A percentile compares a stretch with the other conserved stretches of the same genome.
phyloP scores from a whole-genome alignment of 2,113 vertebrate genomes.

The Agapornis roseicollis region DNA sequence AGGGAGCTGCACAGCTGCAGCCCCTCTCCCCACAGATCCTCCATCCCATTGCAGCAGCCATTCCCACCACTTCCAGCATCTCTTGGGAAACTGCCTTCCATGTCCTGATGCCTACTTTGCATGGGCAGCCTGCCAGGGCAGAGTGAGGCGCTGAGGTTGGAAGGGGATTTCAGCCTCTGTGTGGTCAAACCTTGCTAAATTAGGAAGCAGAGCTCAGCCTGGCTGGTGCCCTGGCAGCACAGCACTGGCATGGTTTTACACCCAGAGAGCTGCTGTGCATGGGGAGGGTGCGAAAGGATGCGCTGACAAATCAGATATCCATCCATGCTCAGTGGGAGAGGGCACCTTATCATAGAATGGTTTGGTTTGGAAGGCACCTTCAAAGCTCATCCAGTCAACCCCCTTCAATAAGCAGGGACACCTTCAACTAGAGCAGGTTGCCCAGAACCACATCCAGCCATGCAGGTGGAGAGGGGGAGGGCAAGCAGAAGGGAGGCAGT shows the following conservation, averaged over 20 bases:
- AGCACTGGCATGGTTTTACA: neutral
- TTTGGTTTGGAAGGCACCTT: neutral
- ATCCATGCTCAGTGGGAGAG: neutral
- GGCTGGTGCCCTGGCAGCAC: neutral
- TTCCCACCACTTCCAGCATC: neutral
- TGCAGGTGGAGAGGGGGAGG: neutral
- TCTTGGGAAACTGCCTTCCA: neutral
- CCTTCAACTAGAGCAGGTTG: neutral
- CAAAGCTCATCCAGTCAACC: neutral
- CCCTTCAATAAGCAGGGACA: neutral
- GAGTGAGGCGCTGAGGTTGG: neutral
- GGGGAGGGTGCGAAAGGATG: neutral
- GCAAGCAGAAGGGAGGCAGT: neutral
- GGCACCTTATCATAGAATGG: neutral
- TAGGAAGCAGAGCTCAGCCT: neutral
- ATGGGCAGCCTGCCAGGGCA: neutral
- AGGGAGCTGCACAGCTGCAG: neutral
- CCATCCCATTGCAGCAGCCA: neutral
- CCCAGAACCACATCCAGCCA: neutral
- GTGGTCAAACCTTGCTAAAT: neutral
- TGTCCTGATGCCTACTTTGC: neutral
- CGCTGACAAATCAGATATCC: neutral
- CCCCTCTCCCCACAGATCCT: neutral
- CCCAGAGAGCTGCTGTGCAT: rapidly evolving
- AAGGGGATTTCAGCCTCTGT: neutral